Evolutionary conservation across 2,113 vertebrate genomes (phyloP).

Genomic region (Sarotherodon lohbergeri): DNA sequence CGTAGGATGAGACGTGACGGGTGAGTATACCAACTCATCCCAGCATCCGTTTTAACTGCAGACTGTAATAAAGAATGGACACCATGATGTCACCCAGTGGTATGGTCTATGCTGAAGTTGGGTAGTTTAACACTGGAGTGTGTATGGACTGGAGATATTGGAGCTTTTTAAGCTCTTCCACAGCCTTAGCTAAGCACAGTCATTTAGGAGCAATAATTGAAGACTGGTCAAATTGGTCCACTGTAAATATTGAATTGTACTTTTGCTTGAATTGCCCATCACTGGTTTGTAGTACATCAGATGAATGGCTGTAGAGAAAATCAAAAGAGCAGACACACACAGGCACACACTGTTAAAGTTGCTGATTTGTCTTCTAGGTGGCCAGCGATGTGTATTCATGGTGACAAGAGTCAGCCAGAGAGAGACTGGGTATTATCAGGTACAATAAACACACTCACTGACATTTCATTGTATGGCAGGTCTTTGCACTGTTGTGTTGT

Average conservation of each 20-base stretch:
- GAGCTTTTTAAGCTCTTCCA: neutral
- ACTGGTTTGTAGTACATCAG: neutral
- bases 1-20: slow-evolving; percentile 96
- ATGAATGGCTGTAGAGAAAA: neutral
- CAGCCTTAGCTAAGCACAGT: neutral
- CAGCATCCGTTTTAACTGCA: neutral
- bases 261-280: neutral
- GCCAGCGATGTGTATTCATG: slow-evolving; percentile 99
- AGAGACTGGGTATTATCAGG: slow-evolving; percentile 97
- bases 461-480: neutral
- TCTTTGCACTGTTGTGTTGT: neutral
- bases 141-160: neutral
- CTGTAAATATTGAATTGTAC: neutral
- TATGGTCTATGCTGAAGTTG: neutral
- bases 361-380: slow-evolving; percentile 60
- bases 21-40: slow-evolving; percentile 63
- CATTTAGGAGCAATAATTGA: neutral
- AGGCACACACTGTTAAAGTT: neutral
- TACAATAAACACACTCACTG: slow-evolving; percentile 21
- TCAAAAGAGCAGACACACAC: neutral
- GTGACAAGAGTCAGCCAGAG: slow-evolving; percentile 98
- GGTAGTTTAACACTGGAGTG: neutral
- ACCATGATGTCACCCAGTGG: neutral
- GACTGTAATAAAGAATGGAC: neutral
- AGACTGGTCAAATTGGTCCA: neutral